Evolutionary conservation across 2,888 invertebrate genomes (phyloP), one percentile per base, ranked within the genome.

Genomic region (Leptinotarsa tumamoca): DNA sequence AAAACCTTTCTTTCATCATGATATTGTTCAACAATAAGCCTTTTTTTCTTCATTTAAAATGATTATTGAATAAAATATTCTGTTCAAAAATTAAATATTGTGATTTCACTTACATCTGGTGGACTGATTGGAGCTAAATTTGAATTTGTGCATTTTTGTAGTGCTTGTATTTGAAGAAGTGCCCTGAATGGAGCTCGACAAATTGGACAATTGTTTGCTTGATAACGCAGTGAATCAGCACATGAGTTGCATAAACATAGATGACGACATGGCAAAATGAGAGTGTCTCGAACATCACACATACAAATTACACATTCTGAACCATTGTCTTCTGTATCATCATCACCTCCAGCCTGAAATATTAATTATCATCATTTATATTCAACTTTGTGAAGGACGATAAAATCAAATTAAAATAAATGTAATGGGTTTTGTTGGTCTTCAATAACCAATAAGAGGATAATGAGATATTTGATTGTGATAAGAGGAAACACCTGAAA

Each of bases 251-350:
- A 99, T 79, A 99, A 90, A 87, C 99, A 99, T 72, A 99, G 91
- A 90, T 99, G 99, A 50, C 97, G 91, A 87, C 99, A 99, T 1
- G 99, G 99, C 84, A 99, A 90, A 84, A 99, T 99, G 71, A 99
- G 90, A 0, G 99, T 99, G 89, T 99, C 99, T 4, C 99, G 92
- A 21, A 97, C 95, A 87, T 99, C 99, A 84, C 97, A 97, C 98
- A 99, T 98, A 88, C 99, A 99, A 86, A 99, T 99, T 54, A 99
- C 98, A 89, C 99, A 99, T 89, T 99, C 99, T 0, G 97, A 96
- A 1, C 98, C 98, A 84, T 96, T 96, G 85, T 98, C 97, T 84
- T 98, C 97, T 0, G 95, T 94, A 82, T 97, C 96, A 82, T 96
- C 96, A 85, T 96, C 96, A 4, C 91, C 92, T 84, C 88, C 76